phyloP scores from a whole-genome alignment of 2,113 vertebrate genomes.

The Onychostruthus taczanowskii region DNA sequence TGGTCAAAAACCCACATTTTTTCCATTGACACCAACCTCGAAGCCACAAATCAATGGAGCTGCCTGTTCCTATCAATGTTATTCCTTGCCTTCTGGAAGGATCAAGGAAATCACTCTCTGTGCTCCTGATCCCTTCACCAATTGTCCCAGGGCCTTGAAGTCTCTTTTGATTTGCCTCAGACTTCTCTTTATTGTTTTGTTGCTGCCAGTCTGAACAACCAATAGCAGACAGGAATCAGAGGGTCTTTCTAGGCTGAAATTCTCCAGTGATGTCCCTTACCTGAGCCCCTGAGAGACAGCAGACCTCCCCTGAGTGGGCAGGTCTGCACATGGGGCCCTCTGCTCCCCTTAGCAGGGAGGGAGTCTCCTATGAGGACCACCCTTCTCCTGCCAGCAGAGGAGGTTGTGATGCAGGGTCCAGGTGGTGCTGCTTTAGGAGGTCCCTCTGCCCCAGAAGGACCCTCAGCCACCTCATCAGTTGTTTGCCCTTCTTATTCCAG shows the following conservation, averaged over 20 bases:
- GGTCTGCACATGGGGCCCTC: not conserved
- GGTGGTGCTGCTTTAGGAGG: not conserved
- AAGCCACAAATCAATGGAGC: accelerated
- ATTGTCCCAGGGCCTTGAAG: not conserved
- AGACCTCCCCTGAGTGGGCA: not conserved
- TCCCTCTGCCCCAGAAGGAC: not conserved
- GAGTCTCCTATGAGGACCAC: not conserved
- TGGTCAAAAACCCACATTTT: accelerated
- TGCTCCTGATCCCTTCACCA: not conserved
- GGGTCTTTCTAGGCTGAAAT: not conserved
- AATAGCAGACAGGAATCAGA: not conserved
- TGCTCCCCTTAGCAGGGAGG: not conserved
- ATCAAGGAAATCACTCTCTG: not conserved
- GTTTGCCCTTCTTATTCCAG: not conserved
- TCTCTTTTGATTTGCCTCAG: not conserved
- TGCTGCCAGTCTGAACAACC: not conserved
- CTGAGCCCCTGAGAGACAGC: not conserved
- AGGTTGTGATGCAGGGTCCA: not conserved
- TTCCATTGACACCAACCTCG: accelerated
- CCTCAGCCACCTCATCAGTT: not conserved
- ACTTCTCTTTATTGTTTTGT: not conserved
- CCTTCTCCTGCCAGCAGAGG: not conserved
- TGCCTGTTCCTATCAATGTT: not conserved
- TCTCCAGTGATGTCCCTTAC: not conserved
- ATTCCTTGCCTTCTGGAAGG: not conserved